These are phyloP conservation scores for Rhinolophus sinicus DNA, from an alignment of 2,113 vertebrate genomes.

Conservation along the genomic window DNA sequence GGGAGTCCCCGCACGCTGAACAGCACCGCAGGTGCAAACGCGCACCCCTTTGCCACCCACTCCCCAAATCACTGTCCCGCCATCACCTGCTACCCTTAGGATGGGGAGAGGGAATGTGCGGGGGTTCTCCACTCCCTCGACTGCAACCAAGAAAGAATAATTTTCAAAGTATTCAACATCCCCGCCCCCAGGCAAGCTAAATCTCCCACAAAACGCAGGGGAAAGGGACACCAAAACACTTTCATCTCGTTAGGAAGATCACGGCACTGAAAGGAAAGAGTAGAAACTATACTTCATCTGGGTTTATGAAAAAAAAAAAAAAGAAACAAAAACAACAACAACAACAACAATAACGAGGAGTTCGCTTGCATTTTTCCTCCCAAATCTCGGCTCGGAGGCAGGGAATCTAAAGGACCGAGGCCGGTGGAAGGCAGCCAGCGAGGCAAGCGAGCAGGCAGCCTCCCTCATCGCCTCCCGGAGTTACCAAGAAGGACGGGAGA, in stretches of 20 bases:
- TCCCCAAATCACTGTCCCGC: constrained; percentile 59
- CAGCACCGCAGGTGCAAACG: constrained; percentile 76
- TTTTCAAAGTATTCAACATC: constrained; percentile 76
- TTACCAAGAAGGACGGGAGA: constrained; percentile 56
- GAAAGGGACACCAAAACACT: constrained; percentile 49
- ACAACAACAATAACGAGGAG: constrained; percentile 12
- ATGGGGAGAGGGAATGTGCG: neutral
- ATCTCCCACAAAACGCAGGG: constrained; percentile 48
- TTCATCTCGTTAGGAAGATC: constrained; percentile 60
- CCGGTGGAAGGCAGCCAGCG: constrained; percentile 72
- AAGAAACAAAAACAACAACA: too few species aligned
- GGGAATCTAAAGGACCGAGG: constrained; percentile 63
- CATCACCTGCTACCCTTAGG: constrained; percentile 13
- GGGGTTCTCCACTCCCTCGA: constrained; percentile 47
- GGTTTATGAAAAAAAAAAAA: neutral
- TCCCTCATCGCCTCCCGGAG: constrained; percentile 61
- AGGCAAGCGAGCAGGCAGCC: constrained; percentile 59
- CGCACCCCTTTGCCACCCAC: constrained; percentile 45
- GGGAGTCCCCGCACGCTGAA: constrained; percentile 19
- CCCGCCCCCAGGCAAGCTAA: constrained; percentile 65
- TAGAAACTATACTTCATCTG: constrained; percentile 68
- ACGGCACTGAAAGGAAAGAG: constrained; percentile 61
- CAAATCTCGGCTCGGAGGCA: constrained; percentile 73
- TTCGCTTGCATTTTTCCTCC: constrained; percentile 72
- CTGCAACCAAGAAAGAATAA: constrained; percentile 75